A percentile compares a stretch with the other conserved stretches of the same genome.
Evolutionary conservation across 1,140 invertebrate species (phyloP).

Genomic region (Anastatus disparis): DNA sequence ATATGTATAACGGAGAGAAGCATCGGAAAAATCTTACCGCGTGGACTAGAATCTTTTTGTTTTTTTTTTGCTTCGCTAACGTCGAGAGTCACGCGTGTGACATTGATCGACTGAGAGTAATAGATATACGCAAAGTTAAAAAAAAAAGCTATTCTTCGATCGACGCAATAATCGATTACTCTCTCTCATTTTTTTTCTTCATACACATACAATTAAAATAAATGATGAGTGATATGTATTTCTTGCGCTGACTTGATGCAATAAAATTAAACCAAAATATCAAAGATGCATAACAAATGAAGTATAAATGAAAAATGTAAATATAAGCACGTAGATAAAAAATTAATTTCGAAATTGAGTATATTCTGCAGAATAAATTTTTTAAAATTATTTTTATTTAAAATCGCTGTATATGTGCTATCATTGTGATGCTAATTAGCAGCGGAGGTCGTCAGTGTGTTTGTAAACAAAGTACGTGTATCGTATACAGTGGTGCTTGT

Average conservation of each 20-base stretch:
- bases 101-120: conserved; percentile 30
- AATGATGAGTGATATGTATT: conserved; percentile 18
- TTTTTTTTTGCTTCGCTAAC: too few relatives aligned
- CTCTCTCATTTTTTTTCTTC: conserved; percentile 22
- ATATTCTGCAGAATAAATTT: too few relatives aligned
- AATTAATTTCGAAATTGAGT: too few relatives aligned
- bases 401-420: too few relatives aligned
- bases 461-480: too few relatives aligned
- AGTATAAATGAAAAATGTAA: too few relatives aligned
- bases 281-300: background rate
- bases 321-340: too few relatives aligned
- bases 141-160: conserved; percentile 24
- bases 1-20: background rate
- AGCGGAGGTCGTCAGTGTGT: too few relatives aligned
- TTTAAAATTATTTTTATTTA: too few relatives aligned
- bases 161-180: conserved; percentile 27
- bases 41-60: conserved; percentile 32
- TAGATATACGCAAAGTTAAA: background rate
- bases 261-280: conserved; percentile 13
- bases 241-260: background rate
- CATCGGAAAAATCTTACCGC: conserved; percentile 18
- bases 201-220: conserved; percentile 16
- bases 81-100: conserved; percentile 20
- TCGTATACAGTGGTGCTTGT: too few relatives aligned
- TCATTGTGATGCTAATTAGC: too few relatives aligned